A percentile compares a stretch with the other conserved stretches of the same genome.
These are phyloP conservation scores for Saturnia japonica DNA, from an alignment of 2,888 invertebrate species.

Conservation along the genomic window DNA sequence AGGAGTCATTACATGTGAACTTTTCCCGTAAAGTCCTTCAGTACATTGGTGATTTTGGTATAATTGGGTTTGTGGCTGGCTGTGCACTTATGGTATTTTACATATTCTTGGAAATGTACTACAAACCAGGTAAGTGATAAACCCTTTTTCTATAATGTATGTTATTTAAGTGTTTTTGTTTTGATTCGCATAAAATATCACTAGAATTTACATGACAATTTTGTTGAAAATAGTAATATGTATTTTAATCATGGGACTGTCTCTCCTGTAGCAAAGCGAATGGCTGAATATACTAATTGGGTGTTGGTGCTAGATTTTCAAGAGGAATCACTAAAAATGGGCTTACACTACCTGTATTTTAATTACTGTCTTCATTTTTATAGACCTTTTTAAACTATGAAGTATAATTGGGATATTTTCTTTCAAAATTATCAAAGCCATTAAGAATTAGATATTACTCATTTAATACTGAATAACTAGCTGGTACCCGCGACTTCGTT, in stretches of 20 bases:
- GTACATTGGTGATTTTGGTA: slow-evolving; percentile 74
- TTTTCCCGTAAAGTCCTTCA: slow-evolving; percentile 73
- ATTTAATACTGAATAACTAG: too few relatives aligned
- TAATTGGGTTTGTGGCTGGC: slow-evolving; percentile 73
- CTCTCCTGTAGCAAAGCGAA: neutral
- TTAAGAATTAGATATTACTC: neutral
- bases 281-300: neutral
- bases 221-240: neutral
- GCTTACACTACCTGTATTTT: too few relatives aligned
- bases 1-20: slow-evolving; percentile 72
- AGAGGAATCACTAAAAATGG: too few relatives aligned
- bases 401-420: too few relatives aligned
- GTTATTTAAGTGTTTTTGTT: neutral
- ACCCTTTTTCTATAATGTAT: neutral
- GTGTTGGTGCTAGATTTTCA: too few relatives aligned
- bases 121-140: slow-evolving; percentile 65
- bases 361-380: too few relatives aligned
- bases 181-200: neutral
- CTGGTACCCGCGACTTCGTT: too few relatives aligned
- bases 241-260: neutral
- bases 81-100: slow-evolving; percentile 72
- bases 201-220: neutral
- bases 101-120: slow-evolving; percentile 67
- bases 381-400: too few relatives aligned
- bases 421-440: too few relatives aligned